Base-by-base conservation (phyloP, 2,888 invertebrate species). In the Synanthedon myopaeformis region DNA sequence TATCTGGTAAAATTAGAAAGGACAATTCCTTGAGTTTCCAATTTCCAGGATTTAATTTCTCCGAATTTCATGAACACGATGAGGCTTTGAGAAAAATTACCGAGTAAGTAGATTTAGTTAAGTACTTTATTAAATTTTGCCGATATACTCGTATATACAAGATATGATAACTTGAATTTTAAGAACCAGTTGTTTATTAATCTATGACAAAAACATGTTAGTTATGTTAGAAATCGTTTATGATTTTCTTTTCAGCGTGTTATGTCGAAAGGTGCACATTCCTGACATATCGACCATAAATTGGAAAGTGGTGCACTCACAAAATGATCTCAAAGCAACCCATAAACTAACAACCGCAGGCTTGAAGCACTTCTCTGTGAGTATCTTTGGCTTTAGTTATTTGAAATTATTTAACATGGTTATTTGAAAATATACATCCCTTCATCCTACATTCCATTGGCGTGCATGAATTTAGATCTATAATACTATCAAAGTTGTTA, bases 11-110 rank as follows among this genome's bases (percentile, higher is more conserved):
- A 54, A 72, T 74, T 59, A 23, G 35, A 35, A 52, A 52, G 13
- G 53, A 64, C 53, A 64, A 66, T 42, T 57, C 66, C 53, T 51
- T 84, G 51, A 78, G 79, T 64, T 81, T 82, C 58, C 70, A 76
- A 62, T 79, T 84, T 57, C 83, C 85, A 19, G 82, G 79, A 54
- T 80, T 76, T 62, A 70, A 75, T 53, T 72, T 59, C 58, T 74
- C 77, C 0, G 66, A 72, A 4, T 83, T 72, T 71, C 83, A 78
- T 59, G 17, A 60, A 2, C 64, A 72, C 66, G 58, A 65, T 28
- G 74, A 75, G 59, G 81, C 80, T 4, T 75, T 78, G 54, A 52
- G 57, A 11, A 79, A 79, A 68, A 77, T 87, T 50, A 82, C 75
- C 54, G 64, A 74, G 87, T 85, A 66, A 82, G 85, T 83, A 45